Base-by-base conservation (phyloP, 2,797 vertebrate genomes). In the Mus caroli region DNA sequence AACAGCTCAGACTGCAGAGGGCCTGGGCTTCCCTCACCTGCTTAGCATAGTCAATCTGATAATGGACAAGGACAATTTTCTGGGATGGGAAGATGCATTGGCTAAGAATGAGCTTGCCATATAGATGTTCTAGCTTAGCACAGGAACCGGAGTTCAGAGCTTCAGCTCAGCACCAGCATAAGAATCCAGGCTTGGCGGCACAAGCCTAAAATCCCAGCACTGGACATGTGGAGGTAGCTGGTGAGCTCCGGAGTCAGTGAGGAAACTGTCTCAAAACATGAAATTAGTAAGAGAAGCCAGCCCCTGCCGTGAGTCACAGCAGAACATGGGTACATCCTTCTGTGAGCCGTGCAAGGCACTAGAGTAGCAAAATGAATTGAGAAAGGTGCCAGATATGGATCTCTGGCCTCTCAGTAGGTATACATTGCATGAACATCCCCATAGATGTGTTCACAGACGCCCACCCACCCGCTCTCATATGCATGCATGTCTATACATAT, bases 51-150 rank as follows among this genome's bases (percentile, higher is more conserved):
- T 96, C 84, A 89, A 37, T 73, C 37, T 28, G 67, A 52, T 91
- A 28, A 75, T 92, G 7, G 43, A 43, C 19, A 92, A 80, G 96
- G 96, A 71, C 37, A 77, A 67, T 34, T 71, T 79, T 82, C 37
- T 77, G 20, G 24, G 20, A 46, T 86, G 60, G 31, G 19, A 34
- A 17, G 62, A 24, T 52, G 83, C 15, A 31, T 69, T 50, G 43
- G 28, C 31, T 24, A 12, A 31, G 24, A 50, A 15, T 14, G 20
- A 50, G 11, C 31, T 85, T 85, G 11, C 40, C 8, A 10, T 64
- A 7, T 56, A 37, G 52, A 37, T 37, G n/a, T 40, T 82, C 6
- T 17, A 58, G n/a, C 40, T 46, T 34, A 84, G 19, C 11, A 1
- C 34, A 20, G 67, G 83, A 46, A n/a, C 62, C 43, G n/a, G 62